Evolutionary conservation across 2,113 vertebrate species (phyloP).

Genomic region (Archocentrus centrarchus): DNA sequence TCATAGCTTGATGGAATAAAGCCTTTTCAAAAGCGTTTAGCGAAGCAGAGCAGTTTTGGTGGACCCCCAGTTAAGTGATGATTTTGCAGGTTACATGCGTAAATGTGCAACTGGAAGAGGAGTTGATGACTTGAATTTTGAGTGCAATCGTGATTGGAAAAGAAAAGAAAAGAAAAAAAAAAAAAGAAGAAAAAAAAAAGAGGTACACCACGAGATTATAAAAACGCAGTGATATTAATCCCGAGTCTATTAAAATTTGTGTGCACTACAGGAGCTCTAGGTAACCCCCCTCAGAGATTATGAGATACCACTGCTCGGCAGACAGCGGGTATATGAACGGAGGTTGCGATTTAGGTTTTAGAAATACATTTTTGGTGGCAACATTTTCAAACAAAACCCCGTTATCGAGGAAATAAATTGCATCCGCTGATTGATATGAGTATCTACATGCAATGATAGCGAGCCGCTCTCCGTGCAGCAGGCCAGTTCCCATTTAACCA

Average conservation of each 20-base stretch:
- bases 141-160: not conserved
- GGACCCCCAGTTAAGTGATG: not conserved
- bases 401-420: not conserved
- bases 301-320: not conserved
- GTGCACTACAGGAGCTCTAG: not conserved
- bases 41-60: not conserved
- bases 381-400: not conserved
- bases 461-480: slow-evolving; percentile 42
- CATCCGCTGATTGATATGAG: not conserved
- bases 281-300: not conserved
- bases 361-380: not conserved
- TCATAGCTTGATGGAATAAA: not conserved
- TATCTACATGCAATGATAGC: slow-evolving; percentile 25
- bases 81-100: not conserved
- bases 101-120: not conserved
- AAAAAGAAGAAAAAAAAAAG: too few species aligned
- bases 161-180: too few species aligned
- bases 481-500: slow-evolving; percentile 17
- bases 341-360: not conserved
- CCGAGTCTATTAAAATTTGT: not conserved
- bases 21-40: not conserved
- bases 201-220: not conserved
- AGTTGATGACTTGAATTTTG: not conserved
- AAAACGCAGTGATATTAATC: not conserved
- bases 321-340: not conserved